A percentile compares a stretch with the other conserved stretches of the same genome.
These are phyloP conservation scores for Caenorhabditis sp. DNA, from an alignment of 2,888 invertebrate species.

Conservation along the genomic window DNA sequence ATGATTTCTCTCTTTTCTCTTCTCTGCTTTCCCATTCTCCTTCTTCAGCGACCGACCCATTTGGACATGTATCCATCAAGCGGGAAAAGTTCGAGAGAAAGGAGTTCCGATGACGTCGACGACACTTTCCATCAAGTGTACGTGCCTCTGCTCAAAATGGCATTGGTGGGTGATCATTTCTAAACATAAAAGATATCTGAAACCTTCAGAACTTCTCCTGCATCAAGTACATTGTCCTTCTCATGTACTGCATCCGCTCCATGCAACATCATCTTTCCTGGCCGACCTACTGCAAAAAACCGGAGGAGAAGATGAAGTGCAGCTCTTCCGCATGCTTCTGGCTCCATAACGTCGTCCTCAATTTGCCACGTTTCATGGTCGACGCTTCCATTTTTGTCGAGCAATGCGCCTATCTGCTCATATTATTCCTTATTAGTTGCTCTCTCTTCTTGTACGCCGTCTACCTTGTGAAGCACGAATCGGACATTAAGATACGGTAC, in stretches of 20 bases:
- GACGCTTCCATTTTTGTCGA: constrained; percentile 33
- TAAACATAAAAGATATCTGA: no score
- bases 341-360: constrained; percentile 36
- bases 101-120: constrained; percentile 3
- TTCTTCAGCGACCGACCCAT: neutral
- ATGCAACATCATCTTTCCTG: constrained; percentile 53
- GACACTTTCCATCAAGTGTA: constrained; percentile 42
- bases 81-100: constrained; percentile 12
- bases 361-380: constrained; percentile 46
- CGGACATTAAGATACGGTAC: constrained; percentile 30
- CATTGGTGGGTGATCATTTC: constrained; percentile 17
- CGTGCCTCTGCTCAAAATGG: constrained; percentile 35
- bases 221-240: constrained; percentile 33
- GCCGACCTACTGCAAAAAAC: constrained; percentile 31
- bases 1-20: constrained; percentile 2
- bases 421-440: constrained; percentile 40
- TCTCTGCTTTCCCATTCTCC: neutral
- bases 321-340: constrained; percentile 39
- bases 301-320: constrained; percentile 11
- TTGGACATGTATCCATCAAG: constrained; percentile 1
- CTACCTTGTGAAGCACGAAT: constrained; percentile 22
- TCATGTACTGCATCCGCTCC: constrained; percentile 53
- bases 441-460: constrained; percentile 47
- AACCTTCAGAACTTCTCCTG: constrained; percentile 37
- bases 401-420: constrained; percentile 52